Percentiles rank a stretch among this genome's conserved stretches.
These are phyloP conservation scores for Leucoraja ocellata DNA, from an alignment of 2,797 vertebrate genomes.

Conservation along the genomic window DNA sequence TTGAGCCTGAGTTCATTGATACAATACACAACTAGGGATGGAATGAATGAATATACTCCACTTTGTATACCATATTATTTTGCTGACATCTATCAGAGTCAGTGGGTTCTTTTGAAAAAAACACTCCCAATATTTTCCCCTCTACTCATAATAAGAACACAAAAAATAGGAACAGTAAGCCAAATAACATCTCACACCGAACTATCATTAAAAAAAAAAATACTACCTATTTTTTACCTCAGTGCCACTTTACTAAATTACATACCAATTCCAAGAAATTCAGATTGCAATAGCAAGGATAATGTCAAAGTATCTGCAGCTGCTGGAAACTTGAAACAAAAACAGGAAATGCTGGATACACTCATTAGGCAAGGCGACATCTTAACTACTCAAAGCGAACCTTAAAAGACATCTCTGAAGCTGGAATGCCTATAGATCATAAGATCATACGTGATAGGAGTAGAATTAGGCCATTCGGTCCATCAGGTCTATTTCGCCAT, in stretches of 20 bases:
- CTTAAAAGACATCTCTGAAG: not conserved
- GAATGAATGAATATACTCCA: not conserved
- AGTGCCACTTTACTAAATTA: not conserved
- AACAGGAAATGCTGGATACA: too few relatives aligned
- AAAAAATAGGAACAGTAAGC: too few relatives aligned
- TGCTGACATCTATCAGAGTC: not conserved
- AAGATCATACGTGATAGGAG: too few relatives aligned
- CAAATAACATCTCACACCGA: too few relatives aligned
- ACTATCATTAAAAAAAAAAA: too few relatives aligned
- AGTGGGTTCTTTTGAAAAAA: not conserved
- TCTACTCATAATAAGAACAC: not conserved
- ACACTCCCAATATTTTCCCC: not conserved
- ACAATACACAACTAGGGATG: not conserved
- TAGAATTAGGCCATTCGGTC: too few relatives aligned
- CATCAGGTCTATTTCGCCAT: too few relatives aligned
- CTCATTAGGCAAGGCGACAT: too few relatives aligned
- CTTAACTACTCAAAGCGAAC: not conserved
- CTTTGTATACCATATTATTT: not conserved
- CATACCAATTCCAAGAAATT: not conserved
- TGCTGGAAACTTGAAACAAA: too few relatives aligned
- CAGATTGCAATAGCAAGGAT: not conserved
- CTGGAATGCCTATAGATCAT: not conserved
- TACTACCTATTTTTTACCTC: too few relatives aligned
- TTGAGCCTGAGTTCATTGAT: not conserved
- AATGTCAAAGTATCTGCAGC: not conserved